These are phyloP conservation scores for Chrysodeixis includens DNA, from an alignment of 2,888 invertebrate species.

Conservation along the genomic window DNA sequence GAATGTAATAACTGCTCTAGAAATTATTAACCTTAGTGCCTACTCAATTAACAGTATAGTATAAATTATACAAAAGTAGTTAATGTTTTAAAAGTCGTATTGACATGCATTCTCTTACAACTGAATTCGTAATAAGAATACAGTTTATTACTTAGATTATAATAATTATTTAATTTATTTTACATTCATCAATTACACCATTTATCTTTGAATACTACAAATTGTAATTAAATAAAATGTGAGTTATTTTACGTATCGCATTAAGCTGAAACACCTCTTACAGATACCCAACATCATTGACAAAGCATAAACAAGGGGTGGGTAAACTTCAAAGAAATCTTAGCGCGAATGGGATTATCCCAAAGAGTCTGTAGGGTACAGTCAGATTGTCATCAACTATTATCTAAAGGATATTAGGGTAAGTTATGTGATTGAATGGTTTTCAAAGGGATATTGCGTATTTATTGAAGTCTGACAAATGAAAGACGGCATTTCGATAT, in stretches of 20 bases:
- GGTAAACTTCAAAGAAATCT: slow-evolving; percentile 67
- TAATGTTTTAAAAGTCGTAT: too few relatives aligned
- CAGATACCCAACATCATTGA: slow-evolving; percentile 31
- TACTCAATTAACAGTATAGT: too few relatives aligned
- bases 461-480: slow-evolving; percentile 3
- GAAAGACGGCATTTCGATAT: too few relatives aligned
- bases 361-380: slow-evolving; percentile 41
- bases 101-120: too few relatives aligned
- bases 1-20: background rate
- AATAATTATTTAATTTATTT: too few relatives aligned
- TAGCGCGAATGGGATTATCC: slow-evolving; percentile 61
- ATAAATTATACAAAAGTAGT: too few relatives aligned
- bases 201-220: too few relatives aligned
- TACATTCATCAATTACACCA: too few relatives aligned
- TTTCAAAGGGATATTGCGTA: slow-evolving; percentile 20
- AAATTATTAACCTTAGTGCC: too few relatives aligned
- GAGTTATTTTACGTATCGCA: background rate
- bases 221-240: too few relatives aligned
- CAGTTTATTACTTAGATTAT: too few relatives aligned
- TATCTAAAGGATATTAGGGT: slow-evolving; percentile 27
- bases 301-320: slow-evolving; percentile 30
- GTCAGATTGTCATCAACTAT: slow-evolving; percentile 42
- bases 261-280: slow-evolving; percentile 11
- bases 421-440: slow-evolving; percentile 25
- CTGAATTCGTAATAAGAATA: too few relatives aligned